A percentile compares a stretch with the other conserved stretches of the same genome.
These are phyloP conservation scores for Misgurnus anguillicaudatus DNA, from an alignment of 2,113 vertebrate genomes.

Conservation along the genomic window DNA sequence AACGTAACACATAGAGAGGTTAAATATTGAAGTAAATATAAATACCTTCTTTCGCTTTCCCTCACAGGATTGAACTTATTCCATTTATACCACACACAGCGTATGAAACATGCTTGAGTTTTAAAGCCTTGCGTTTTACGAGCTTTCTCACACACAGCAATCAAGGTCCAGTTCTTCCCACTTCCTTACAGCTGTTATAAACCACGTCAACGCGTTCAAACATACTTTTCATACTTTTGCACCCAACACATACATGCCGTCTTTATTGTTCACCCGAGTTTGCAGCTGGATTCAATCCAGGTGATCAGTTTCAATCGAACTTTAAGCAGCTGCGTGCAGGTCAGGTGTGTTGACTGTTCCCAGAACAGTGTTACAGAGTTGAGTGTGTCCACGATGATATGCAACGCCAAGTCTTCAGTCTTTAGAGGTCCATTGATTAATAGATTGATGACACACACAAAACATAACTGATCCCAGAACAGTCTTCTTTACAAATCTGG, in stretches of 20 bases:
- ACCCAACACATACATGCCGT: neutral
- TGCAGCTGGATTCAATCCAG: constrained; percentile 1
- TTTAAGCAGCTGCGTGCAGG: constrained; percentile 1
- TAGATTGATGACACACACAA: neutral
- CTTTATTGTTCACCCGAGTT: constrained; percentile 1
- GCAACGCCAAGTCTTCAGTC: neutral
- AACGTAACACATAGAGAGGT: neutral
- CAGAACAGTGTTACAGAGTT: neutral
- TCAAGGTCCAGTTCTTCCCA: constrained; percentile 29
- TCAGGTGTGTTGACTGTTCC: neutral
- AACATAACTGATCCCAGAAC: neutral
- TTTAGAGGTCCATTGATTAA: neutral
- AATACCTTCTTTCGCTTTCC: constrained; percentile 12
- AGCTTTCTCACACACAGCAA: neutral
- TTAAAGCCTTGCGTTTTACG: neutral
- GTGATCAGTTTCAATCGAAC: neutral
- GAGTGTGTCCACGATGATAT: neutral
- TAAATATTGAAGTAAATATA: neutral
- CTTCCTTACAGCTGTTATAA: constrained; percentile 27
- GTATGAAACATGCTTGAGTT: constrained; percentile 2
- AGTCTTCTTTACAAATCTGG: constrained; percentile 7
- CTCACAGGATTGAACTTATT: neutral
- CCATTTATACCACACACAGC: constrained; percentile 2
- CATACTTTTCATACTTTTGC: constrained; percentile 23
- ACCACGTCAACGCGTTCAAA: constrained; percentile 39